Evolutionary conservation across 1,140 invertebrate genomes (phyloP), one percentile per base, ranked within the genome.

Genomic region (Leptinotarsa defecta): DNA sequence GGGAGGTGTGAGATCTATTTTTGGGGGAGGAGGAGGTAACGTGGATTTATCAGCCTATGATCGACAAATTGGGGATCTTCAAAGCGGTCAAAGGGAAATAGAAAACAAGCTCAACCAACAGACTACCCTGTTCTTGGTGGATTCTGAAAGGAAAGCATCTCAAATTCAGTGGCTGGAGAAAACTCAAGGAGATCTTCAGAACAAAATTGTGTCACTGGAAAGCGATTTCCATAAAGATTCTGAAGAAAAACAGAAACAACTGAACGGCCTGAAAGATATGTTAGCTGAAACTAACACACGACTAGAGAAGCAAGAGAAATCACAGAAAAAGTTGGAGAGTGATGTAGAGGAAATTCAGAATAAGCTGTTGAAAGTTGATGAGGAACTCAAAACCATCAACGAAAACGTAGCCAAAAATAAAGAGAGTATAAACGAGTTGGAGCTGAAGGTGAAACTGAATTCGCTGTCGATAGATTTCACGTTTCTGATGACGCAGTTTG

Each of bases 1-100:
- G n/a, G 13, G 13, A 57, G 52, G 52, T 22, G 65, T 27, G 17
- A 68, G 27, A n/a, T 27, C 24, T n/a, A 68, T 68, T 27, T 68
- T 68, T 68, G 65, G 20, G 17, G 19, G 63, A 19, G 63, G 63
- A 15, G 52, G 52, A 15, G 17, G 52, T 19, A 13, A 57, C 4
- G 52, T 57, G n/a, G 52, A 70, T 48, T 52, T 70, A 49, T n/a
- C 34, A n/a, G 34, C n/a, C n/a, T 70, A 70, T 43, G 48, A 70
- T 48, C 13, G 20, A 13, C 17, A 48, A 19, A 70, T 70, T 43
- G 48, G 15, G 3, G 43, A 70, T 19, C 43, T 70, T 19, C 68
- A 70, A 43, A 49, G 20, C 20, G 48, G 68, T 13, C 43, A 70
- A 52, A 48, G 43, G 19, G 68, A 70, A 17, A n/a, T 70, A 49